Base-by-base conservation (phyloP, 2,797 vertebrate species). In the Hoplostethus atlanticus region DNA sequence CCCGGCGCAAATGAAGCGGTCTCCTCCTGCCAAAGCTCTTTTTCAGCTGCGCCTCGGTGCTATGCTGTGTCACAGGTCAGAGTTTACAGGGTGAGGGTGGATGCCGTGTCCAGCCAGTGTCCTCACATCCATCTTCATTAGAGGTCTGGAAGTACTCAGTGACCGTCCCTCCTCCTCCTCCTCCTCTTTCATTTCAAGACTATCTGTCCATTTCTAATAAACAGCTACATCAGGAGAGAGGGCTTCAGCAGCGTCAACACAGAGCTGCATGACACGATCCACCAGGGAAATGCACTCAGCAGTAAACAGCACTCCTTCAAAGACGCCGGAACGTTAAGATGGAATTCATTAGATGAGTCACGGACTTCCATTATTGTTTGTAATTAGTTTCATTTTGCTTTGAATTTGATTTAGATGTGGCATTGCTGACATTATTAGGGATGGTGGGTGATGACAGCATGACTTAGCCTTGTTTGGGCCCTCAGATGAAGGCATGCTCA, bases 111-210 rank as follows among this genome's bases (percentile, higher is more conserved):
- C 72, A 76, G 78, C 65, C 53, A 34, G 60, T 68, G 76, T 89
- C 79, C 86, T 91, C 73, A 76, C 89, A 93, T 93, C 87, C 74
- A 60, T 93, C 91, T 93, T 94, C 87, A 93, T 94, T 91, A 91
- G 88, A 87, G 70, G 88, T 90, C 90, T 93, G 88, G 92, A 93
- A 92, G 81, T 87, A 87, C 87, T 95, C 92, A 92, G 84, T 75
- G 80, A 74, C 64, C 81, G 87, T 87, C 82, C 77, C 83, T 76
- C 82, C 79, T 76, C 81, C 36, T 21, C 36, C 53, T 73, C 61
- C 74, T 77, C 38, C 10, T 80, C 76, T 87, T 80, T 73, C 21
- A 21, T 21, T 21, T 87, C 71, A 79, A 90, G 91, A 92, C 84
- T 88, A 85, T 89, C 87, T 78, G 79, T 84, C 86, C 79, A 64